These are phyloP conservation scores for Margarornis squamiger DNA, from an alignment of 2,797 vertebrate species.

Conservation along the genomic window DNA sequence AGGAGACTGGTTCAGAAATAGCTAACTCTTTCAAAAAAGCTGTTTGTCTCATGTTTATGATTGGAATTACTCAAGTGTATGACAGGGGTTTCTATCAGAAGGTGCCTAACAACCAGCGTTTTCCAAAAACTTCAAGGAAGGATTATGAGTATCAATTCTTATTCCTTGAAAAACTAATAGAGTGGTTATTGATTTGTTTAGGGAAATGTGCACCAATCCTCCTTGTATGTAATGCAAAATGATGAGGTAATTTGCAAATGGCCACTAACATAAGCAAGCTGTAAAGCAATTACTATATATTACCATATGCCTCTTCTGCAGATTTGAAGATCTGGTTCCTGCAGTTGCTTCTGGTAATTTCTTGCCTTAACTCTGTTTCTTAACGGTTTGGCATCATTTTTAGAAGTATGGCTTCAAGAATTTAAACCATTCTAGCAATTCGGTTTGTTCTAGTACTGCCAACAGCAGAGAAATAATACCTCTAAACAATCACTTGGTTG, in stretches of 20 bases:
- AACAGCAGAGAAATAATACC: not conserved
- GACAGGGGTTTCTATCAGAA: not conserved
- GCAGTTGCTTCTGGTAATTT: not conserved
- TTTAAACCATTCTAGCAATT: not conserved
- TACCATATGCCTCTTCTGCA: not conserved
- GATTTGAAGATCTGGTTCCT: not conserved
- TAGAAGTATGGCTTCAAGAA: not conserved
- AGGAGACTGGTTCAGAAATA: not conserved
- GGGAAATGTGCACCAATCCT: not conserved
- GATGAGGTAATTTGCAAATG: not conserved
- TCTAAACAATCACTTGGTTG: not conserved
- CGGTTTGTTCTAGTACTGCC: not conserved
- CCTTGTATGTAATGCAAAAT: not conserved
- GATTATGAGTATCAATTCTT: not conserved
- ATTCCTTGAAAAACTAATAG: not conserved
- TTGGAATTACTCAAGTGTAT: not conserved
- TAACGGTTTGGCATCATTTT: not conserved
- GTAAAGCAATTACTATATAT: not conserved
- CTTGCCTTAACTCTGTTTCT: not conserved
- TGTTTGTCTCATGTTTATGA: not conserved
- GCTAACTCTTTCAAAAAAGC: not conserved
- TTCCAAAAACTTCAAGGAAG: not conserved
- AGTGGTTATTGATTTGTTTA: not conserved
- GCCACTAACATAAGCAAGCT: not conserved
- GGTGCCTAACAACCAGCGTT: not conserved